phyloP scores from a whole-genome alignment of 2,797 vertebrate species.

The Hydrophis major region DNA sequence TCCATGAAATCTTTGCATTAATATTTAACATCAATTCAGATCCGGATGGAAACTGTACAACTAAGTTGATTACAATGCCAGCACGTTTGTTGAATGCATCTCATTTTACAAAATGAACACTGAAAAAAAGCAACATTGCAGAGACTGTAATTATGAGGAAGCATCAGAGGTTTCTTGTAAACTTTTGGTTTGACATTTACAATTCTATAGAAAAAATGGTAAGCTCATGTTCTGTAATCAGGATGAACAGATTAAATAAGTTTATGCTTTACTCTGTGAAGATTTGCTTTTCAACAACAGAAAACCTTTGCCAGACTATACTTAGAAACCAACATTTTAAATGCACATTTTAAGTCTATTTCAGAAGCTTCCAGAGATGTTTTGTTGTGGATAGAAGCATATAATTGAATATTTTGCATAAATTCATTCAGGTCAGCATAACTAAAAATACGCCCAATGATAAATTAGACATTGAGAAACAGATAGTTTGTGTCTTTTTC shows the following conservation, averaged over 20 bases:
- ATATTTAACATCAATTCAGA: conserved; percentile 56
- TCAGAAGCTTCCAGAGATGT: conserved; percentile 7
- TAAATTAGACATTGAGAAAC: conserved; percentile 19
- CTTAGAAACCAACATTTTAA: conserved; percentile 6
- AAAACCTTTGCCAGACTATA: conserved; percentile 20
- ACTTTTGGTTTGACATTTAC: conserved; percentile 27
- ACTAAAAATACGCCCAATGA: conserved; percentile 1
- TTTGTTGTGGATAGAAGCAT: neutral
- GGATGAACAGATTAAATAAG: conserved; percentile 15
- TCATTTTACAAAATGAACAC: conserved; percentile 61
- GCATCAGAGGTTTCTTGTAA: conserved; percentile 46
- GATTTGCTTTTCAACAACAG: neutral
- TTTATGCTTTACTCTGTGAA: neutral
- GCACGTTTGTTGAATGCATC: conserved; percentile 52
- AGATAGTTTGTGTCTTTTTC: conserved; percentile 10
- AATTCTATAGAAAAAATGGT: conserved; percentile 37
- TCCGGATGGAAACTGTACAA: conserved; percentile 42
- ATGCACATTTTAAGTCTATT: conserved; percentile 2
- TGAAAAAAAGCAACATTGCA: conserved; percentile 47
- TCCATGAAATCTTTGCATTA: conserved; percentile 51
- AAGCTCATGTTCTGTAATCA: conserved; percentile 39
- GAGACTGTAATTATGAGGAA: conserved; percentile 55
- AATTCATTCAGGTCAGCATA: conserved; percentile 10
- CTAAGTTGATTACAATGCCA: conserved; percentile 43
- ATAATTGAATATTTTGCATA: conserved; percentile 9